These are phyloP conservation scores for Actenoides lindsayi DNA, from an alignment of 2,113 vertebrate species.

Conservation along the genomic window DNA sequence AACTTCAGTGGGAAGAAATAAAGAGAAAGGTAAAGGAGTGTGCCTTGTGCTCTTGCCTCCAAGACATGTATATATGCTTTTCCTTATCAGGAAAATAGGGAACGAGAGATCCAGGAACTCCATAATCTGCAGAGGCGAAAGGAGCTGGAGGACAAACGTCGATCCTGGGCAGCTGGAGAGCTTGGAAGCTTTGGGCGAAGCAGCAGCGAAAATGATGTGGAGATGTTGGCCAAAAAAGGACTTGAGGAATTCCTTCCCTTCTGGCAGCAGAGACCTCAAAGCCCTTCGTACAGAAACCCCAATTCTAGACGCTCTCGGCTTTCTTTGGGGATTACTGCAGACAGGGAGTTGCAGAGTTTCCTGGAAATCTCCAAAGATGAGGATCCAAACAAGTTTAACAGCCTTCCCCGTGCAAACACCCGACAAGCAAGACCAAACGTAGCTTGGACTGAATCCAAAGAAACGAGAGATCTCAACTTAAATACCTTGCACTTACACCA, in stretches of 20 bases:
- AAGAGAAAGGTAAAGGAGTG: neutral
- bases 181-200: constrained; percentile 85
- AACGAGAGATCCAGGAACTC: constrained; percentile 87
- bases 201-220: constrained; percentile 95
- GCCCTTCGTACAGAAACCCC: constrained; percentile 83
- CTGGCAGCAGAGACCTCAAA: constrained; percentile 83
- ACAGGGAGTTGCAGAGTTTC: constrained; percentile 87
- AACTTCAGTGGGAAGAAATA: neutral
- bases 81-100: constrained; percentile 84
- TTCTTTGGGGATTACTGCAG: constrained; percentile 80
- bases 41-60: neutral
- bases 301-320: constrained; percentile 89
- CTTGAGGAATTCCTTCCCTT: constrained; percentile 82
- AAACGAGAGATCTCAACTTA: constrained; percentile 70
- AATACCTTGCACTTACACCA: constrained; percentile 54
- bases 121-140: constrained; percentile 82
- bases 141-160: constrained; percentile 88
- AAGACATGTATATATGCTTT: neutral
- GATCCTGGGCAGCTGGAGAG: constrained; percentile 82
- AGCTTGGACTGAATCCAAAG: constrained; percentile 78
- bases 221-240: constrained; percentile 86
- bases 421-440: constrained; percentile 63
- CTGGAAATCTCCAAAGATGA: constrained; percentile 82
- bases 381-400: constrained; percentile 83
- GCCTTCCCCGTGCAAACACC: constrained; percentile 82